Evolutionary conservation across 2,113 vertebrate genomes (phyloP).

Genomic region (Todiramphus chloris): DNA sequence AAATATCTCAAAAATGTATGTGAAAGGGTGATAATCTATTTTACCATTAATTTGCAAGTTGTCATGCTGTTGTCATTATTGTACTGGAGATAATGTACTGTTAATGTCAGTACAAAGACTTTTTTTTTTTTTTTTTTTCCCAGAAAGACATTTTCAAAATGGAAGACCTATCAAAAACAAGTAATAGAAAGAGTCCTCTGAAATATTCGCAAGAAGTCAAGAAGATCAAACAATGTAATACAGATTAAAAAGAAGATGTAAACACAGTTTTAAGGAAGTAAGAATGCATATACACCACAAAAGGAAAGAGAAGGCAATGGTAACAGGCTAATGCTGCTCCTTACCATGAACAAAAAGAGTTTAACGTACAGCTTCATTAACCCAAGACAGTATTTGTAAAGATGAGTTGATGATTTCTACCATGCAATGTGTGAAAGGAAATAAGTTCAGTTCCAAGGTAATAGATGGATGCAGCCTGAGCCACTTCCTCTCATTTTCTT

Average conservation of each 20-base stretch:
- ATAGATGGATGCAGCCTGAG: not conserved
- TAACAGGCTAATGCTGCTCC: not conserved
- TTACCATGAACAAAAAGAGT: not conserved
- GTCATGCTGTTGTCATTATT: not conserved
- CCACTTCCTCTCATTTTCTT: not conserved
- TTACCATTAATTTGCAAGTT: conserved; percentile 42
- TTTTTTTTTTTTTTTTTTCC: not conserved
- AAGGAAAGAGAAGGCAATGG: not conserved
- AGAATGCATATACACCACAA: accelerated
- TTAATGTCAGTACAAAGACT: not conserved
- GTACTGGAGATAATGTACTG: not conserved
- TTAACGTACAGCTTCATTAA: not conserved
- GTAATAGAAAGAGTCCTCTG: not conserved
- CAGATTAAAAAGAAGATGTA: not conserved
- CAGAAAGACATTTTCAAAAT: not conserved
- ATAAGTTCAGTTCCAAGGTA: not conserved
- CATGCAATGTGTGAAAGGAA: not conserved
- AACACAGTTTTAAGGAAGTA: not conserved
- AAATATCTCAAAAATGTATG: not conserved
- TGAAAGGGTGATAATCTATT: conserved; percentile 22
- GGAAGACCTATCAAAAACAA: not conserved
- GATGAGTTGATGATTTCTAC: not conserved
- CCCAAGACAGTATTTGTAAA: not conserved
- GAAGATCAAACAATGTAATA: not conserved
- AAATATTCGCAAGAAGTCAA: not conserved